Evolutionary conservation across 2,797 vertebrate species (phyloP).

Genomic region (Acanthiza pusilla): DNA sequence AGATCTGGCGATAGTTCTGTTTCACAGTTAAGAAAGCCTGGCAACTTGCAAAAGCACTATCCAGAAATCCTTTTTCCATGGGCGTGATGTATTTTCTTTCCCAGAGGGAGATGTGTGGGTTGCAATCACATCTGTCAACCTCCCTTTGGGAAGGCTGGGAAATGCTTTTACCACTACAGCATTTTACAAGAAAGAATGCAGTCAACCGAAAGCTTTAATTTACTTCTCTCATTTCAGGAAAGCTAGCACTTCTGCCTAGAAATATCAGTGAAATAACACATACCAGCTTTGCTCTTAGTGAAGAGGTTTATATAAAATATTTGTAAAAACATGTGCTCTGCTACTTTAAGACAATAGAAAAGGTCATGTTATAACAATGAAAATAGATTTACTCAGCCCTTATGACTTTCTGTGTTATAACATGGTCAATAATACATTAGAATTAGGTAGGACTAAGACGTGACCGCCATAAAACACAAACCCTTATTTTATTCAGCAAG

Average conservation of each 20-base stretch:
- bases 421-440: neutral
- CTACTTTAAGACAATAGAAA: neutral
- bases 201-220: neutral
- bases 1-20: neutral
- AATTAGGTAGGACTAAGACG: neutral
- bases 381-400: neutral
- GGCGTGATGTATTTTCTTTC: neutral
- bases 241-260: neutral
- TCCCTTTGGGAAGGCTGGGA: neutral
- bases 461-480: neutral
- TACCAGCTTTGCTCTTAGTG: neutral
- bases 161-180: neutral
- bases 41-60: neutral
- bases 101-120: neutral
- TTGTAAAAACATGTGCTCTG: neutral
- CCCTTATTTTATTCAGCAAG: neutral
- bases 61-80: neutral
- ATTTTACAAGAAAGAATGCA: neutral
- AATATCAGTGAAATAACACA: neutral
- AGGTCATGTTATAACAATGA: neutral
- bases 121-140: neutral
- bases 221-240: neutral
- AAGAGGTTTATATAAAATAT: neutral
- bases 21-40: neutral
- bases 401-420: neutral